A percentile compares a stretch with the other conserved stretches of the same genome.
Conservation (phyloP, 37 sponge, comb jelly and placozoan genomes). For the Diacarnus erythraeanus region DNA sequence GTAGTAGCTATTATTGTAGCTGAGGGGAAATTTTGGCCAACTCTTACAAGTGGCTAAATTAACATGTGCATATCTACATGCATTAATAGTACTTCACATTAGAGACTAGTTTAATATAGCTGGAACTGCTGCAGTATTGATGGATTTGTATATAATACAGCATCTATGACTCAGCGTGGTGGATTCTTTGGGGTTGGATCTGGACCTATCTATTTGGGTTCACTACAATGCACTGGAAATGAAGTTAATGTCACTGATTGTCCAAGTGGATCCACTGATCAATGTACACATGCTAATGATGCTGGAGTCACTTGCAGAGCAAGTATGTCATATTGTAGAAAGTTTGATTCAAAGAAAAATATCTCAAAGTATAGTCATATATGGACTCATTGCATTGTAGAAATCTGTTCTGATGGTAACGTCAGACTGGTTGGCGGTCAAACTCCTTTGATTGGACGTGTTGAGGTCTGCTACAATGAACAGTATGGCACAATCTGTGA, state of each 20-base stretch:
- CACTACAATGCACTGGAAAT: constrained; percentile 27
- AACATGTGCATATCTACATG: no score
- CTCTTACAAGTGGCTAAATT: no score
- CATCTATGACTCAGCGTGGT: neutral
- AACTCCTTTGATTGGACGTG: constrained; percentile 4
- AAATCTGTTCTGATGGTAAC: constrained; percentile 23
- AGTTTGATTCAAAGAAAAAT: no score
- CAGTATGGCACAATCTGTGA: constrained; percentile 34
- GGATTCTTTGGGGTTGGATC: constrained; percentile 7
- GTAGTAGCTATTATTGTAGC: no score
- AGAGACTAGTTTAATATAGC: no score
- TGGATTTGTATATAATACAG: no score
- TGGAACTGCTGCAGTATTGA: no score
- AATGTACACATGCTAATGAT: constrained; percentile 20
- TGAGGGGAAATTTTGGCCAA: no score
- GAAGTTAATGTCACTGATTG: constrained; percentile 4
- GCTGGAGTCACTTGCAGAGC: constrained; percentile 16
- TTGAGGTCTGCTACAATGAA: constrained; percentile 30
- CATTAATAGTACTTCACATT: no score
- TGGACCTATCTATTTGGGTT: constrained; percentile 8
- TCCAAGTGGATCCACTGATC: neutral
- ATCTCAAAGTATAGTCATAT: no score
- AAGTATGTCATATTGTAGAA: no score
- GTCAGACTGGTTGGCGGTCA: constrained; percentile 21
- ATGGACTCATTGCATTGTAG: neutral